Conservation (phyloP, 1,140 invertebrate species). For the Lasioglossum albipes region DNA sequence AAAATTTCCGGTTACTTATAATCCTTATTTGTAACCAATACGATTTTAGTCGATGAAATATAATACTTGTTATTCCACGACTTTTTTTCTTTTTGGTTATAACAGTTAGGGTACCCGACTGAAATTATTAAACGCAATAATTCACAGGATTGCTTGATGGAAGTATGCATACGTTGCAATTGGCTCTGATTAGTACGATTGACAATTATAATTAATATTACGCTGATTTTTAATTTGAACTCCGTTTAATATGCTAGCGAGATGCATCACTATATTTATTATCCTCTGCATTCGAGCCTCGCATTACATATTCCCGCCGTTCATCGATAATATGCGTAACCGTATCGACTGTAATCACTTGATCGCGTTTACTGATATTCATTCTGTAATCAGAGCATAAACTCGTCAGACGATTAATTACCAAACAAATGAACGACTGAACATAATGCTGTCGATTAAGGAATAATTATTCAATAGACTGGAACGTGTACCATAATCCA, state of each 20-base stretch:
- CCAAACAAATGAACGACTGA: constrained; percentile 39
- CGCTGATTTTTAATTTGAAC: neutral
- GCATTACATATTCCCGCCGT: constrained; percentile 8
- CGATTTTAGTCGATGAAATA: too few species aligned
- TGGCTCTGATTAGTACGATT: neutral
- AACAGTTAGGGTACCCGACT: too few species aligned
- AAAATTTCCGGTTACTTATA: too few species aligned
- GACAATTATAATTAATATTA: neutral
- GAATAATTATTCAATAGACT: constrained; percentile 39
- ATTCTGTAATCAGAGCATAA: constrained; percentile 53
- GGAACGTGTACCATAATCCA: neutral
- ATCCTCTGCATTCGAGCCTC: neutral
- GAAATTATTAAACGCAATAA: too few species aligned
- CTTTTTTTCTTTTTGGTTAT: too few species aligned
- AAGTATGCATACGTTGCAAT: neutral
- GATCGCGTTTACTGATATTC: constrained; percentile 45
- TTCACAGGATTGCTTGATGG: neutral
- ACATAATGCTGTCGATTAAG: constrained; percentile 29
- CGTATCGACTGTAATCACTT: constrained; percentile 42
- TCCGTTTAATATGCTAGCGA: neutral
- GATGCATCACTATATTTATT: constrained; percentile 19
- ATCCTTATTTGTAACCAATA: too few species aligned
- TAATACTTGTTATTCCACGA: too few species aligned
- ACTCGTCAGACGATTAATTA: constrained; percentile 53
- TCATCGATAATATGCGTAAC: constrained; percentile 37